A percentile compares a stretch with the other conserved stretches of the same genome.
phyloP scores from a whole-genome alignment of 2,113 vertebrate genomes.

The Python bivittatus region DNA sequence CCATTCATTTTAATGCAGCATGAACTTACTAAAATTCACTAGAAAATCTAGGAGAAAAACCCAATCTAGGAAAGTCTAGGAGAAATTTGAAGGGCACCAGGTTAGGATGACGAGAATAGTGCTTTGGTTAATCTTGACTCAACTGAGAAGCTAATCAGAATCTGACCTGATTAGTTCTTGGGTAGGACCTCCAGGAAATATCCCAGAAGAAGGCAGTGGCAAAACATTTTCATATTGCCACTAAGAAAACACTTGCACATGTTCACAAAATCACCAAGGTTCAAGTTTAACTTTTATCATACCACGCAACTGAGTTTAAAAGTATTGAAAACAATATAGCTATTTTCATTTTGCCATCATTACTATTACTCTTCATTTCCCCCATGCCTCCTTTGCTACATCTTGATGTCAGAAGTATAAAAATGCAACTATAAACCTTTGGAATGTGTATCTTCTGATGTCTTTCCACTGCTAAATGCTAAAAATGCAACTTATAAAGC shows the following conservation, averaged over 20 bases:
- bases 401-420: background rate
- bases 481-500: background rate
- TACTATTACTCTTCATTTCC: background rate
- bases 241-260: background rate
- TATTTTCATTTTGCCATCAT: background rate
- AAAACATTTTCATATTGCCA: background rate
- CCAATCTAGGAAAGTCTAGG: background rate
- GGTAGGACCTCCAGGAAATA: background rate
- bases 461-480: background rate
- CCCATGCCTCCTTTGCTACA: background rate
- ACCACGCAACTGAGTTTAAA: background rate
- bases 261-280: background rate
- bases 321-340: background rate
- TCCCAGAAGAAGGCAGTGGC: background rate
- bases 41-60: background rate
- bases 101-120: background rate
- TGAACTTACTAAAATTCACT: conserved; percentile 24
- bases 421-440: background rate
- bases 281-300: background rate
- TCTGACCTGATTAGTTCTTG: background rate
- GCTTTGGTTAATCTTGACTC: background rate
- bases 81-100: background rate
- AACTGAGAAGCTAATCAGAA: background rate
- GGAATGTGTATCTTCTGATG: too few relatives aligned
- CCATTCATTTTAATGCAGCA: conserved; percentile 4